Percentiles rank a stretch among this genome's conserved stretches.
phyloP scores from a whole-genome alignment of 2,888 invertebrate genomes.

The Serrognathus titanus region DNA sequence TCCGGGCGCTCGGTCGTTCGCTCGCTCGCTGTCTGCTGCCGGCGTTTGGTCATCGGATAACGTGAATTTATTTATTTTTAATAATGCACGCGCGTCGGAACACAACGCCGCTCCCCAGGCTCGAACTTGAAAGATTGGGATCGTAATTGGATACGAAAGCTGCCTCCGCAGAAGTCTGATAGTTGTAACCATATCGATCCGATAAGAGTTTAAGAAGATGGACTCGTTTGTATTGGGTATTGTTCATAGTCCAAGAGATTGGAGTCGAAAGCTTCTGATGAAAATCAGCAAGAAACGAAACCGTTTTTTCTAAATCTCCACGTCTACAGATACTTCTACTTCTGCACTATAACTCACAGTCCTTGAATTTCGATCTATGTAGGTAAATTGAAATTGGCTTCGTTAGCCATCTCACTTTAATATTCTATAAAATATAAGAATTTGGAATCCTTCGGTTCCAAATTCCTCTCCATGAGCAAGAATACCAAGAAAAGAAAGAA shows the following conservation, averaged over 20 bases:
- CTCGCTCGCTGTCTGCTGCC: constrained; percentile 1
- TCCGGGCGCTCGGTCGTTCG: background rate
- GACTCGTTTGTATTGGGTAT: background rate
- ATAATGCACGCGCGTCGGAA: constrained; percentile 1
- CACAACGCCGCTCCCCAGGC: constrained; percentile 25
- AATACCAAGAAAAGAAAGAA: no score
- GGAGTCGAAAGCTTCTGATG: background rate
- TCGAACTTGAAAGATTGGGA: constrained; percentile 37
- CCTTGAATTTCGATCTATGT: no score
- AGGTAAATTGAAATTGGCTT: no score
- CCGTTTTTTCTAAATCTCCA: no score
- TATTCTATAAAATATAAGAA: no score
- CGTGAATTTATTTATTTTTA: background rate
- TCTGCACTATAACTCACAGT: no score
- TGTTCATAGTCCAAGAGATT: background rate
- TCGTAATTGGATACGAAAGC: constrained; percentile 38
- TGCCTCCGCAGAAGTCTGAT: constrained; percentile 29
- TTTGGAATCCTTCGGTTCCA: no score
- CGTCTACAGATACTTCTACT: no score
- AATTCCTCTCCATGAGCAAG: no score
- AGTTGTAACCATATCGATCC: constrained; percentile 12
- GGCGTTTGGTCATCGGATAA: background rate
- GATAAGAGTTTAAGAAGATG: background rate
- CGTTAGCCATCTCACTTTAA: no score
- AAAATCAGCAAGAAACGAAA: no score